Percentiles rank a stretch among this genome's conserved stretches.
Evolutionary conservation across 2,113 vertebrate species (phyloP).

Genomic region (Columba livia): DNA sequence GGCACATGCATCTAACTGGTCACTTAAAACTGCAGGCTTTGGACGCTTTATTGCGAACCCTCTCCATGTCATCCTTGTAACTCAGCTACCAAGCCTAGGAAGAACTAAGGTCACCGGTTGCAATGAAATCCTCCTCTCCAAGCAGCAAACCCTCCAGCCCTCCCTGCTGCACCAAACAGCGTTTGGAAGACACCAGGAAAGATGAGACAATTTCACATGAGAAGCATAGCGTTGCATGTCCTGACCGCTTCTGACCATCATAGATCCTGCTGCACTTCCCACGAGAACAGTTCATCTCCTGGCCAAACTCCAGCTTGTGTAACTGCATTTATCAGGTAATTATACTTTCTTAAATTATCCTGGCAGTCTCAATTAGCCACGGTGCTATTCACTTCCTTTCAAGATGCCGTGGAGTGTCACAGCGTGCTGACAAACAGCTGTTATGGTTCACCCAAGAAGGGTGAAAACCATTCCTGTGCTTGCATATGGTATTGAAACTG

Average conservation of each 20-base stretch:
- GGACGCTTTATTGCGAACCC: neutral
- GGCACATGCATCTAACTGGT: conserved; percentile 2
- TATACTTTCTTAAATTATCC: neutral
- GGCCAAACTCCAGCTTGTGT: neutral
- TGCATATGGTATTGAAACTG: neutral
- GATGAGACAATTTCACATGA: neutral
- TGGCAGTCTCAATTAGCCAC: conserved; percentile 24
- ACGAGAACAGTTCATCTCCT: neutral
- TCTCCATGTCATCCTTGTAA: neutral
- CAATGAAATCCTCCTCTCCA: conserved; percentile 20
- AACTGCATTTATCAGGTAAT: neutral
- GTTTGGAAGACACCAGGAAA: neutral
- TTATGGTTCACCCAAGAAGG: neutral
- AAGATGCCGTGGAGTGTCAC: neutral
- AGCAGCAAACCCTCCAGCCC: neutral
- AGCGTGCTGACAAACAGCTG: conserved; percentile 6
- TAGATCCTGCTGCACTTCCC: neutral
- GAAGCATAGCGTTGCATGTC: rapidly evolving
- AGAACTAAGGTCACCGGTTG: neutral
- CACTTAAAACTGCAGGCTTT: conserved; percentile 34
- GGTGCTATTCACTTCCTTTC: conserved; percentile 1
- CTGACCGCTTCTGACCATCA: rapidly evolving
- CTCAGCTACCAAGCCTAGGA: neutral
- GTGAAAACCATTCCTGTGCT: neutral
- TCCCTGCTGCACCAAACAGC: neutral